Evolutionary conservation across 2,888 invertebrate genomes (phyloP).

Genomic region (Cylloceria caligata): DNA sequence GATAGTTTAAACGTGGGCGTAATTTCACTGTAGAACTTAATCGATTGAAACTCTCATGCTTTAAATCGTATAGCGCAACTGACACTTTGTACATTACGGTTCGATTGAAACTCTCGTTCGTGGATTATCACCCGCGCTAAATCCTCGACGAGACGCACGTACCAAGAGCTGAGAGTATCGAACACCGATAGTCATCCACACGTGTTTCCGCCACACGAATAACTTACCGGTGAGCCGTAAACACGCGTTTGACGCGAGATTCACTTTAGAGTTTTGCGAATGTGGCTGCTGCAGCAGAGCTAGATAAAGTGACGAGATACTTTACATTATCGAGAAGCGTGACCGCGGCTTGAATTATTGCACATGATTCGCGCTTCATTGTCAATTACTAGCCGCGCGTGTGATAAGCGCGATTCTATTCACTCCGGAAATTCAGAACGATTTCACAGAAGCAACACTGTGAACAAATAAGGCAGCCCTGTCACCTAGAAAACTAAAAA

Average conservation of each 20-base stretch:
- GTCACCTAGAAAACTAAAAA: no score
- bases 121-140: constrained; percentile 23
- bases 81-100: neutral
- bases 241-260: constrained; percentile 37
- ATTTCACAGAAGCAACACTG: neutral
- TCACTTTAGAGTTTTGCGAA: constrained; percentile 19
- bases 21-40: neutral
- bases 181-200: constrained; percentile 18
- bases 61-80: neutral
- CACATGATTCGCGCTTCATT: constrained; percentile 7
- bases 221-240: constrained; percentile 61
- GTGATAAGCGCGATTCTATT: constrained; percentile 3
- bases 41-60: neutral
- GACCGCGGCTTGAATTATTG: constrained; percentile 39
- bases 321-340: constrained; percentile 61
- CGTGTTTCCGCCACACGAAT: constrained; percentile 51
- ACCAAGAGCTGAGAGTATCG: constrained; percentile 27
- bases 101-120: neutral
- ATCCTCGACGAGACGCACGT: constrained; percentile 46
- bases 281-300: constrained; percentile 14
- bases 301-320: constrained; percentile 7
- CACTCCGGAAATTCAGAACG: neutral
- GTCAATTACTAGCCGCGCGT: constrained; percentile 18
- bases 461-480: no score
- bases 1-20: neutral